These are phyloP conservation scores for Drosophila melanica DNA, from an alignment of 1,140 invertebrate genomes.

Conservation along the genomic window DNA sequence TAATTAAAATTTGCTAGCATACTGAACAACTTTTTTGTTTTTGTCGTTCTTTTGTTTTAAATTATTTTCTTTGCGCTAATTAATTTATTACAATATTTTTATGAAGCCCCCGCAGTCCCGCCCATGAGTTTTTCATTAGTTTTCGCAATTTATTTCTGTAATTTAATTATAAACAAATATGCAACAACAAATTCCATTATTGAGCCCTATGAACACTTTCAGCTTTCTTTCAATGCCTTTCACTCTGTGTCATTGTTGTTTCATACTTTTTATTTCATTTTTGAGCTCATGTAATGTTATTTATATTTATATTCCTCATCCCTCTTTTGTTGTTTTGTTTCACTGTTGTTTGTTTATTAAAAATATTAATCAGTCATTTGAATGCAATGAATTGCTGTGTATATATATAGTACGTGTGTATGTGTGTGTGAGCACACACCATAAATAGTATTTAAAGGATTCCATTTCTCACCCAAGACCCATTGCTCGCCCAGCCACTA, in stretches of 20 bases:
- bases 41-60: slow-evolving; percentile 34
- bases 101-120: slow-evolving; percentile 22
- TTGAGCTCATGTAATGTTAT: slow-evolving; percentile 39
- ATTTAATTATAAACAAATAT: slow-evolving; percentile 81
- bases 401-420: slow-evolving; percentile 8
- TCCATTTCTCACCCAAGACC: slow-evolving; percentile 19
- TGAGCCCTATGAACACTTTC: slow-evolving; percentile 56
- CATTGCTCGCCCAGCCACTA: too few relatives aligned
- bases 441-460: slow-evolving; percentile 45
- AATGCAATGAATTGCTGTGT: slow-evolving; percentile 76
- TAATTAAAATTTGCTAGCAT: slow-evolving; percentile 68
- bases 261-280: slow-evolving; percentile 31
- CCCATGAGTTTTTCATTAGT: slow-evolving; percentile 14
- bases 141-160: slow-evolving; percentile 49
- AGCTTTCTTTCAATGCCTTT: slow-evolving; percentile 29
- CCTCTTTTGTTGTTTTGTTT: slow-evolving; percentile 38
- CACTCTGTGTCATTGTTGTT: slow-evolving; percentile 32
- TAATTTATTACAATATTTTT: slow-evolving; percentile 79
- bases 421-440: slow-evolving; percentile 11
- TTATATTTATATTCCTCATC: slow-evolving; percentile 23
- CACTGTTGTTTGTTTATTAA: slow-evolving; percentile 71
- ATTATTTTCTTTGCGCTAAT: slow-evolving; percentile 76
- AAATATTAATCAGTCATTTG: slow-evolving; percentile 83
- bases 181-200: slow-evolving; percentile 61
- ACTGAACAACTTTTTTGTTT: slow-evolving; percentile 7